Conservation (phyloP, 2,113 vertebrate species). For the Vicugna pacos region DNA sequence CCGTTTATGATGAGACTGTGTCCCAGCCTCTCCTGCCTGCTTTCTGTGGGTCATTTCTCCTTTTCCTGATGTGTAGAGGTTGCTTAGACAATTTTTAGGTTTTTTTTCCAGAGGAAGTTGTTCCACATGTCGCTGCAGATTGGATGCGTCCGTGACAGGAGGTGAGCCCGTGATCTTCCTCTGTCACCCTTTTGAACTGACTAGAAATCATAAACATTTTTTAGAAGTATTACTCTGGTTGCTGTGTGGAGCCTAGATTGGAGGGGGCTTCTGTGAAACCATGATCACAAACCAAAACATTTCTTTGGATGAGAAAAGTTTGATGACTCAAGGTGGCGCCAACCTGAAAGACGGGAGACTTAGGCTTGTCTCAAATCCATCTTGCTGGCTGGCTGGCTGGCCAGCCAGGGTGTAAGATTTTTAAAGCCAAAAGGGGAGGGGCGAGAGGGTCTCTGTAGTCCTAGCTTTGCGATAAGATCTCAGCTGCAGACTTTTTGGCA, state of each 20-base stretch:
- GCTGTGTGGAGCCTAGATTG: background rate
- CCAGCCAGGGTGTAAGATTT: background rate
- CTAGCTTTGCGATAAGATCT: background rate
- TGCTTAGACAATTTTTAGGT: background rate
- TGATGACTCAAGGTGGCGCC: background rate
- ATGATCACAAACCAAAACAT: background rate
- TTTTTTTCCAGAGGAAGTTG: background rate
- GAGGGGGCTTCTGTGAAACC: accelerated
- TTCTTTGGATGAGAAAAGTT: background rate
- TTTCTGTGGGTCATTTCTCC: background rate
- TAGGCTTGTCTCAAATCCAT: background rate
- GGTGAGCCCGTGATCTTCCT: background rate
- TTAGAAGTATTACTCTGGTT: background rate
- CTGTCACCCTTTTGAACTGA: background rate
- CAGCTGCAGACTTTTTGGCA: background rate
- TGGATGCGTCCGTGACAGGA: background rate
- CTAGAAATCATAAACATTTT: background rate
- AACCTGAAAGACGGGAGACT: background rate
- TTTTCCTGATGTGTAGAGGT: background rate
- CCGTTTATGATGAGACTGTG: background rate
- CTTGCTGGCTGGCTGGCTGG: background rate
- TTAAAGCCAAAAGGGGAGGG: background rate
- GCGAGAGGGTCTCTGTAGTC: too few species aligned
- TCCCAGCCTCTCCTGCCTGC: background rate
- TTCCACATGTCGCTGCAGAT: background rate